phyloP scores from a whole-genome alignment of 2,888 invertebrate genomes.

The Taenaris catops region DNA sequence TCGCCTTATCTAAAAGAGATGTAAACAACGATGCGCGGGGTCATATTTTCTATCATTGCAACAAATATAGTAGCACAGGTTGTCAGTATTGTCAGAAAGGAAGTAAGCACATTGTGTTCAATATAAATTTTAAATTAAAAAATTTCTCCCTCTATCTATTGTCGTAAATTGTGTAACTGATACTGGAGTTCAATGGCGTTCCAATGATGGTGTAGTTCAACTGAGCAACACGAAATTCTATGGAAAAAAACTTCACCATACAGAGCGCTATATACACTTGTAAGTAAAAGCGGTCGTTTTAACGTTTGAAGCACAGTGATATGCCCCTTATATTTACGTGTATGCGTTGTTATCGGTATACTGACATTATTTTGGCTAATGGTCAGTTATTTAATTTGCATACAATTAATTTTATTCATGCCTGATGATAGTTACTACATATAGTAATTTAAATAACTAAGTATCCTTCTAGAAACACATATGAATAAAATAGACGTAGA shows the following conservation, averaged over 20 bases:
- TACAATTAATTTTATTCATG: slow-evolving; percentile 57
- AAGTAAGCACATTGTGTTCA: slow-evolving; percentile 42
- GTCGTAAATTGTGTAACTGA: slow-evolving; percentile 26
- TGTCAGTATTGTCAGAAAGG: slow-evolving; percentile 48
- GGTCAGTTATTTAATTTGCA: slow-evolving; percentile 63
- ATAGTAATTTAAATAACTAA: slow-evolving; percentile 21
- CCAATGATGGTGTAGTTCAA: slow-evolving; percentile 45
- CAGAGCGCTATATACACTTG: slow-evolving; percentile 53
- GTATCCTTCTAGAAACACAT: slow-evolving; percentile 20
- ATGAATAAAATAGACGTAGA: slow-evolving; percentile 21
- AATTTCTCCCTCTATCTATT: slow-evolving; percentile 21
- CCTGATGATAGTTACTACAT: slow-evolving; percentile 39
- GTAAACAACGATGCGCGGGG: no score
- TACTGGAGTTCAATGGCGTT: slow-evolving; percentile 19
- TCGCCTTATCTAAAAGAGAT: no score
- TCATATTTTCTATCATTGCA: no score
- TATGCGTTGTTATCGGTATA: slow-evolving; percentile 43
- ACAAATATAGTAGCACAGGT: neutral
- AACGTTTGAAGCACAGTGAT: slow-evolving; percentile 35
- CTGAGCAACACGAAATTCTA: slow-evolving; percentile 50
- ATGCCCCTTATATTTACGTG: slow-evolving; percentile 39
- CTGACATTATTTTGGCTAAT: slow-evolving; percentile 53
- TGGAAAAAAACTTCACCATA: slow-evolving; percentile 54
- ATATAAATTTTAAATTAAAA: slow-evolving; percentile 26
- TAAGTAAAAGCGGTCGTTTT: slow-evolving; percentile 45